Percentiles rank a stretch among this genome's conserved stretches.
Evolutionary conservation across 2,113 vertebrate species (phyloP).

Genomic region (Apeltes quadracus): DNA sequence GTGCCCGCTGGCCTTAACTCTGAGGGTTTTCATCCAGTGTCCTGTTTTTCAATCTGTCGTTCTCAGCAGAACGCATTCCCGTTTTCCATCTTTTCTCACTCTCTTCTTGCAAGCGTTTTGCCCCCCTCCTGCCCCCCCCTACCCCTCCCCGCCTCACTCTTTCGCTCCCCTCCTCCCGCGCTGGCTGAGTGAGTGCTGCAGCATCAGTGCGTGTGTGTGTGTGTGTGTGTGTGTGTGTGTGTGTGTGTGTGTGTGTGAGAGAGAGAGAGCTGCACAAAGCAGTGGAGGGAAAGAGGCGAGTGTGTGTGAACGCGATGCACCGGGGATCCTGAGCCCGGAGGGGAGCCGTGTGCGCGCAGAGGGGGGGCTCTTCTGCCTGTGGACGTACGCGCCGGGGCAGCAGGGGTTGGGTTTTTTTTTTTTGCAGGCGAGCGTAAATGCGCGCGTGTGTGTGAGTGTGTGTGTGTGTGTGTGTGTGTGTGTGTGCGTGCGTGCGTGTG

Average conservation of each 20-base stretch:
- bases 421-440: conserved; percentile 42
- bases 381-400: conserved; percentile 72
- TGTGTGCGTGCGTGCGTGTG: conserved; percentile 34
- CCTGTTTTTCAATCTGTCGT: conserved; percentile 9
- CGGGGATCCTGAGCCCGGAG: conserved; percentile 70
- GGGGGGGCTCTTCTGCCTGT: conserved; percentile 67
- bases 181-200: conserved; percentile 80
- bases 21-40: too few species aligned
- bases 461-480: conserved; percentile 38
- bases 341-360: conserved; percentile 64
- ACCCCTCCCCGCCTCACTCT: conserved; percentile 47
- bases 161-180: conserved; percentile 72
- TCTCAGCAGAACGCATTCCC: conserved; percentile 27
- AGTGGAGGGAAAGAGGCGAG: conserved; percentile 36
- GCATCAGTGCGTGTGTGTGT: conserved; percentile 77
- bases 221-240: conserved; percentile 58
- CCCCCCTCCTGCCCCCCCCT: conserved; percentile 4
- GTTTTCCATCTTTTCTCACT: conserved; percentile 30
- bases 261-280: conserved; percentile 31
- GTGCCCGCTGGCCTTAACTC: conserved; percentile 20
- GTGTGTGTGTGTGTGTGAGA: conserved; percentile 65
- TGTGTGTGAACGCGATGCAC: conserved; percentile 70
- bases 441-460: conserved; percentile 44
- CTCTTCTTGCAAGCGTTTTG: conserved; percentile 32
- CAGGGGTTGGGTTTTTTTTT: conserved; percentile 3